phyloP scores from a whole-genome alignment of 2,797 vertebrate species.

The Phoebastria nigripes region DNA sequence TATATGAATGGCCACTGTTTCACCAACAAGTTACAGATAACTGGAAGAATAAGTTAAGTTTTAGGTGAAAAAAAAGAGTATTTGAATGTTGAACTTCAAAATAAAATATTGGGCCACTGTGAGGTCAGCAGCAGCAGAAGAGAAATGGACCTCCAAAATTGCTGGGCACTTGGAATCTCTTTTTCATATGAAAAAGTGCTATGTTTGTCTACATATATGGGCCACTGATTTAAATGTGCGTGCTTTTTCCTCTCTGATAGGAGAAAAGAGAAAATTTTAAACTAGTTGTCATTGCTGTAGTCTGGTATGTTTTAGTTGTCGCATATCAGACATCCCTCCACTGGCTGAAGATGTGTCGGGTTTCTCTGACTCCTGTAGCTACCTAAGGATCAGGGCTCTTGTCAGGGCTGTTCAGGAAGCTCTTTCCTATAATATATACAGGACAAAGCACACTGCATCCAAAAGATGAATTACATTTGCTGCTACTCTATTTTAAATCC shows the following conservation, averaged over 20 bases:
- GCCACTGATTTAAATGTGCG: neutral
- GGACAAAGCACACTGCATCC: neutral
- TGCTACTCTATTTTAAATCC: neutral
- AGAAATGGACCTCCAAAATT: neutral
- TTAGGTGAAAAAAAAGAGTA: neutral
- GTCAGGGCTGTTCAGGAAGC: neutral
- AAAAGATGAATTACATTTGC: neutral
- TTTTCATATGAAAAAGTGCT: neutral
- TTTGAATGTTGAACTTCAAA: neutral
- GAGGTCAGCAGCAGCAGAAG: neutral
- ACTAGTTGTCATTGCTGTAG: neutral
- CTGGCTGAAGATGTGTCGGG: neutral
- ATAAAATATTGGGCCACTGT: neutral
- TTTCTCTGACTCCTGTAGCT: neutral
- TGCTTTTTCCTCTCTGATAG: neutral
- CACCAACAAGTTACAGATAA: neutral
- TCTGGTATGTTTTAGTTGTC: neutral
- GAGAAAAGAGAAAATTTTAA: neutral
- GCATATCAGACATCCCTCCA: neutral
- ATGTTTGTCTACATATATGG: neutral
- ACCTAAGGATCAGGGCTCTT: neutral
- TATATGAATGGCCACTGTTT: neutral
- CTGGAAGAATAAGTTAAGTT: neutral
- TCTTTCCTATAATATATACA: neutral
- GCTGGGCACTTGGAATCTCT: neutral